A percentile compares a stretch with the other conserved stretches of the same genome.
Conservation (phyloP, 2,888 invertebrate genomes). For the Deilephila porcellus region DNA sequence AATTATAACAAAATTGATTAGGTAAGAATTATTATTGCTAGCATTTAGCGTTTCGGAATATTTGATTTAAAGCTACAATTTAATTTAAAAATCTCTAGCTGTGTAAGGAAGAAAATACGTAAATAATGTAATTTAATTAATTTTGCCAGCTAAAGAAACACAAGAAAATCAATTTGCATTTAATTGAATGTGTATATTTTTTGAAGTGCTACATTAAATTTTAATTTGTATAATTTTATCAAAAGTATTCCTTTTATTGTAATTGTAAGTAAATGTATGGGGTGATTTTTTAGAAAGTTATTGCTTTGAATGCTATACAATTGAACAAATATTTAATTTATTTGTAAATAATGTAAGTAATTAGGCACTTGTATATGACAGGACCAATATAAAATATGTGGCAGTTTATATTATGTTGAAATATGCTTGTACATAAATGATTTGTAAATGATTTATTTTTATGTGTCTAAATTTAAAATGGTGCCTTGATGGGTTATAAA, state of each 20-base stretch:
- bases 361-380: not conserved
- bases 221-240: constrained; percentile 35
- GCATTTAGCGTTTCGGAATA: not conserved
- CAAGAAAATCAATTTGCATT: constrained; percentile 38
- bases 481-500: constrained; percentile 5
- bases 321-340: not conserved
- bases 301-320: not conserved
- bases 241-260: constrained; percentile 46
- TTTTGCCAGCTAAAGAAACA: constrained; percentile 2
- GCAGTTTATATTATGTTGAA: not conserved
- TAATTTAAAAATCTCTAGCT: not conserved
- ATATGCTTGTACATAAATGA: constrained; percentile 6
- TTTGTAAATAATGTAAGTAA: constrained; percentile 4
- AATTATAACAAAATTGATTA: too few relatives aligned
- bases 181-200: constrained; percentile 35
- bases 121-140: not conserved
- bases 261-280: constrained; percentile 10
- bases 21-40: not conserved
- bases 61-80: not conserved
- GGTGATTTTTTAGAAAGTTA: constrained; percentile 26
- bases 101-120: not conserved
- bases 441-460: not conserved
- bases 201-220: constrained; percentile 39
- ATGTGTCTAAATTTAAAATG: not conserved
- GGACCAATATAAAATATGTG: not conserved